Percentiles rank a stretch among this genome's conserved stretches.
Evolutionary conservation across 2,797 vertebrate genomes (phyloP).

Genomic region (Coracias cyanogaster): DNA sequence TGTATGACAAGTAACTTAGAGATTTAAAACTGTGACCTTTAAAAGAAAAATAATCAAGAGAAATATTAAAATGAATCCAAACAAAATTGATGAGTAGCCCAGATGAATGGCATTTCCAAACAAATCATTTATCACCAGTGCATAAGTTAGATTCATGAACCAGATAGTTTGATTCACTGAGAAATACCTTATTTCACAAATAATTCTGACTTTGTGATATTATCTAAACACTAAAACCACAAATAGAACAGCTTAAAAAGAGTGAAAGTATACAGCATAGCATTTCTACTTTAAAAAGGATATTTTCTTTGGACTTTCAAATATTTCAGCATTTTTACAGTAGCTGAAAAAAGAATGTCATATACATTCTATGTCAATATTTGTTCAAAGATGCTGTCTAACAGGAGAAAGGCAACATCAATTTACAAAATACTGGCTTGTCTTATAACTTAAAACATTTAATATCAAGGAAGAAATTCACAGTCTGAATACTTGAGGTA

Average conservation of each 20-base stretch:
- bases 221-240: background rate
- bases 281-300: background rate
- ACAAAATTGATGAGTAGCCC: background rate
- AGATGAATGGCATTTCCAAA: background rate
- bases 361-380: background rate
- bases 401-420: background rate
- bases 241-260: background rate
- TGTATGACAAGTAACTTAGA: background rate
- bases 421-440: slow-evolving; percentile 27
- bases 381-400: slow-evolving; percentile 47
- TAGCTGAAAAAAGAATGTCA: background rate
- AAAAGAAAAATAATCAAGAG: background rate
- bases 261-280: background rate
- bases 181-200: background rate
- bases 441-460: slow-evolving; percentile 19
- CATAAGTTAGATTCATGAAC: background rate
- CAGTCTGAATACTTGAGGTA: background rate
- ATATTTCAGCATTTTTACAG: background rate
- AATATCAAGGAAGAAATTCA: background rate
- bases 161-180: background rate
- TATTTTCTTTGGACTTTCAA: background rate
- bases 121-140: background rate
- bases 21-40: background rate
- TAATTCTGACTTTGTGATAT: background rate
- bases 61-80: background rate